phyloP scores from a whole-genome alignment of 2,888 invertebrate species.

The Portevinia maculata region DNA sequence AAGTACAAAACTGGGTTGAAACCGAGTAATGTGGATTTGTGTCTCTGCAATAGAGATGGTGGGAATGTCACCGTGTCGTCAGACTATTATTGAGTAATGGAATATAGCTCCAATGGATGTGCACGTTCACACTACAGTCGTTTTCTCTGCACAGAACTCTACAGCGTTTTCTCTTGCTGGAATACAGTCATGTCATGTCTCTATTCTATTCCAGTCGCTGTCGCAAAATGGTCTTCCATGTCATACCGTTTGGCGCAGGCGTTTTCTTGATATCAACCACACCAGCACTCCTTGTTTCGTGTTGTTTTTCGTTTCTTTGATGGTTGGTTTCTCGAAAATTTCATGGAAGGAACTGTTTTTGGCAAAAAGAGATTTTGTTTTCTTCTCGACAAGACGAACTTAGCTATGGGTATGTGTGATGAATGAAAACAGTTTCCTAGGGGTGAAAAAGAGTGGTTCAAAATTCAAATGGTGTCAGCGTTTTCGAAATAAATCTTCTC shows the following conservation, averaged over 20 bases:
- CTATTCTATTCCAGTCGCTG: conserved; percentile 35
- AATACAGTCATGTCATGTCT: conserved; percentile 38
- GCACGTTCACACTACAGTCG: conserved; percentile 27
- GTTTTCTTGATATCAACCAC: conserved; percentile 39
- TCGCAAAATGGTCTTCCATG: conserved; percentile 12
- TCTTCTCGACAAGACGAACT: conserved; percentile 41
- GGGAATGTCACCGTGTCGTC: conserved; percentile 61
- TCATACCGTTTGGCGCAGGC: conserved; percentile 49
- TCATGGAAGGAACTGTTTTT: too few relatives aligned
- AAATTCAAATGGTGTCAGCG: conserved; percentile 59
- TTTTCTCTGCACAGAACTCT: conserved; percentile 48
- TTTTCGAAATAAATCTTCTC: conserved; percentile 17
- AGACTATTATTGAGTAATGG: conserved; percentile 41
- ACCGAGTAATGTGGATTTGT: conserved; percentile 66
- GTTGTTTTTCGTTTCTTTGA: conserved; percentile 1
- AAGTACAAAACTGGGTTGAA: conserved; percentile 70
- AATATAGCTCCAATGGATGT: conserved; percentile 23
- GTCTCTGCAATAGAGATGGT: conserved; percentile 59
- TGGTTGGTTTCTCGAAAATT: conserved; percentile 21
- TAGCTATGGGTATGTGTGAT: conserved; percentile 33
- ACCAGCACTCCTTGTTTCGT: conserved; percentile 55
- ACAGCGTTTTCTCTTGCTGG: conserved; percentile 56
- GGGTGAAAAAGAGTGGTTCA: conserved; percentile 35
- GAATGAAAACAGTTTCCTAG: conserved; percentile 59
- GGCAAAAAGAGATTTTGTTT: conserved; percentile 36